phyloP scores from a whole-genome alignment of 1,140 invertebrate genomes.

The Drosophila insularis region DNA sequence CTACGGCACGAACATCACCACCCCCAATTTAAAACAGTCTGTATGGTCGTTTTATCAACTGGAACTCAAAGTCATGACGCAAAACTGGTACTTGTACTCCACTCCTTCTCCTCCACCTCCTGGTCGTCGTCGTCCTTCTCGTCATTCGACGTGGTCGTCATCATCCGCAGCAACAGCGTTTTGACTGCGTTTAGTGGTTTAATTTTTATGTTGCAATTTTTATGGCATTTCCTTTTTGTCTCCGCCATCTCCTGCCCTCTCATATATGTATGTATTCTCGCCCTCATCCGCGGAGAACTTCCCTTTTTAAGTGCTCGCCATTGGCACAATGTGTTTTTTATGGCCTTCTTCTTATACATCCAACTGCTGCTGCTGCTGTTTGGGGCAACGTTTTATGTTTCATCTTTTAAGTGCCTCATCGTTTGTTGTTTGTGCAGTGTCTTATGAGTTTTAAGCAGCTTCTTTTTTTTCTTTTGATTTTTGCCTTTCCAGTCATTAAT shows the following conservation, averaged over 20 bases:
- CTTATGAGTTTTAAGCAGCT: constrained; percentile 59
- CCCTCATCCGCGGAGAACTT: constrained; percentile 25
- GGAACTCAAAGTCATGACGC: constrained; percentile 24
- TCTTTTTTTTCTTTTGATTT: constrained; percentile 19
- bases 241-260: constrained; percentile 25
- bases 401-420: constrained; percentile 73
- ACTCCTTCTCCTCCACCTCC: not conserved
- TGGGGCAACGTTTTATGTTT: constrained; percentile 72
- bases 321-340: constrained; percentile 76
- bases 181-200: constrained; percentile 75
- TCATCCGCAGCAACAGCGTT: constrained; percentile 28
- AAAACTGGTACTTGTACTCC: constrained; percentile 10
- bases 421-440: constrained; percentile 55
- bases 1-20: not conserved
- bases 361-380: constrained; percentile 1
- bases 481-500: constrained; percentile 58
- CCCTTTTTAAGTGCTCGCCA: constrained; percentile 63
- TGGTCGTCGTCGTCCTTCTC: not conserved
- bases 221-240: constrained; percentile 43
- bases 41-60: constrained; percentile 1
- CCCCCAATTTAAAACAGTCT: constrained; percentile 13
- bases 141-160: constrained; percentile 7
- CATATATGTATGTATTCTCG: constrained; percentile 6
- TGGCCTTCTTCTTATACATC: constrained; percentile 49
- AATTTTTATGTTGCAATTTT: constrained; percentile 75